Conservation (phyloP, 2,797 vertebrate species). For the Chanos chanos region DNA sequence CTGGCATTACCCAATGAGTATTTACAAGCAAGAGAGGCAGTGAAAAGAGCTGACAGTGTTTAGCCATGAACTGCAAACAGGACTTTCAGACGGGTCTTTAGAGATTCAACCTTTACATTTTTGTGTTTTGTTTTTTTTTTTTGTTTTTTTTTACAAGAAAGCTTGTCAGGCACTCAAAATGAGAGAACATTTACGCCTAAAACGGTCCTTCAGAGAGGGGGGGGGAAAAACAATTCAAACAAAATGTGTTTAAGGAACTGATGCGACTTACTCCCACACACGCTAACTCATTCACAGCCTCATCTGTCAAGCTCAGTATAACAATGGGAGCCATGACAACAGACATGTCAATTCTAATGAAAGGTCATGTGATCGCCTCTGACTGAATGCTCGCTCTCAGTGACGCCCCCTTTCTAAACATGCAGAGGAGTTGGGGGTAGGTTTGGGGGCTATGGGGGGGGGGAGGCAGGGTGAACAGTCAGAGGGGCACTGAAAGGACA, state of each 20-base stretch:
- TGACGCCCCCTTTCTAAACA: conserved; percentile 11
- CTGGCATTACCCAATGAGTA: not conserved
- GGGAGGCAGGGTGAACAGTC: conserved; percentile 1
- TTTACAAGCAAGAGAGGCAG: conserved; percentile 11
- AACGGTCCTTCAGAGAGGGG: too few species aligned
- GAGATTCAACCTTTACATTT: not conserved
- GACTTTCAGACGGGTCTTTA: not conserved
- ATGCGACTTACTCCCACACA: not conserved
- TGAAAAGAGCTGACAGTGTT: not conserved
- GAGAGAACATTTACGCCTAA: too few species aligned
- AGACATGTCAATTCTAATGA: not conserved
- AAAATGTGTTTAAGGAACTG: conserved; percentile 13
- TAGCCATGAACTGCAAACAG: not conserved
- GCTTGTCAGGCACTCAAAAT: not conserved
- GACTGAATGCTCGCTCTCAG: not conserved
- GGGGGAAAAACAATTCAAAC: too few species aligned
- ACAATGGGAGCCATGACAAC: not conserved
- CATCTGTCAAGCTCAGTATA: too few species aligned
- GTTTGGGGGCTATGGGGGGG: too few species aligned
- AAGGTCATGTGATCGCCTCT: not conserved
- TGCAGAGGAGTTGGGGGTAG: too few species aligned
- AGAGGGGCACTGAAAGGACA: not conserved
- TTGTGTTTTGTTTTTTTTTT: not conserved
- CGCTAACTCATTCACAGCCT: not conserved
- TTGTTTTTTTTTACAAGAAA: not conserved